phyloP scores from a whole-genome alignment of 1,140 invertebrate genomes.

The Trypoxylus dichotomus region DNA sequence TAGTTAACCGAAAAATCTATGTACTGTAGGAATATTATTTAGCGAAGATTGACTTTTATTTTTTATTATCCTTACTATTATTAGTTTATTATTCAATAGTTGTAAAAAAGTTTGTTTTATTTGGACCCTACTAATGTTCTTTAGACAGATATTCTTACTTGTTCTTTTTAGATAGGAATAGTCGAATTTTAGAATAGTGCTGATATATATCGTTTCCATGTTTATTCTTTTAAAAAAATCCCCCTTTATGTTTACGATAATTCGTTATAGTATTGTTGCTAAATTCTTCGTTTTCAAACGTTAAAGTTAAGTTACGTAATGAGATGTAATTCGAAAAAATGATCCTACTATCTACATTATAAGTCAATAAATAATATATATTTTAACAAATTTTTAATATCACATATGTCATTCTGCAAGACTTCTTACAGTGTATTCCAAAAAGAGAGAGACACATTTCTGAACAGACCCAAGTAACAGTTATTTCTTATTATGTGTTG shows the following conservation, averaged over 20 bases:
- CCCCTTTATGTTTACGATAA: neutral
- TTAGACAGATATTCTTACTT: neutral
- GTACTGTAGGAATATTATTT: no score
- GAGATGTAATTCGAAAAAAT: neutral
- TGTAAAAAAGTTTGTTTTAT: constrained; percentile 3
- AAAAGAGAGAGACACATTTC: no score
- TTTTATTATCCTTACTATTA: no score
- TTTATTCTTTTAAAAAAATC: neutral
- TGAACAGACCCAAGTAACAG: no score
- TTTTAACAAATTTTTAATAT: constrained; percentile 8
- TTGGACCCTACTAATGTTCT: constrained; percentile 7
- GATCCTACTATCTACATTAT: neutral
- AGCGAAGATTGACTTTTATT: no score
- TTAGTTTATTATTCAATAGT: no score
- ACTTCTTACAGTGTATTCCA: no score
- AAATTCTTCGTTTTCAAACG: neutral
- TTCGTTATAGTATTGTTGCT: neutral
- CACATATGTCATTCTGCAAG: neutral
- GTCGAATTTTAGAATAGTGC: neutral
- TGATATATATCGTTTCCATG: constrained; percentile 12
- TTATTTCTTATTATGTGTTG: no score
- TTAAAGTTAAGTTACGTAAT: neutral
- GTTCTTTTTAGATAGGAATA: neutral
- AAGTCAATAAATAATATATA: neutral
- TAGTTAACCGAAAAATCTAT: no score